phyloP scores from a whole-genome alignment of 2,797 vertebrate genomes.

The Lutjanus campechanus region DNA sequence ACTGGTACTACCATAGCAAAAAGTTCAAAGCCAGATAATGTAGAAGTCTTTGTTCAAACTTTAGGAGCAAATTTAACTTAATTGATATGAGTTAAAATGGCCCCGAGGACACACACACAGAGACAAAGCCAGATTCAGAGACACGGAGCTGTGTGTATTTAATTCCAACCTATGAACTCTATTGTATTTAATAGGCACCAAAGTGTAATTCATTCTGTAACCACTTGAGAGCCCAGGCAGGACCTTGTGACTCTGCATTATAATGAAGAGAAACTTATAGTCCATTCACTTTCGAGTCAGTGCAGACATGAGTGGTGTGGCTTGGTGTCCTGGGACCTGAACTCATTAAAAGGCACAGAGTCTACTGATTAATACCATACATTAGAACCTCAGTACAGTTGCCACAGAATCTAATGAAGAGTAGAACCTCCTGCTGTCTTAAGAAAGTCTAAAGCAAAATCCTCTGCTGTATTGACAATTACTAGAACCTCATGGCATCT shows the following conservation, averaged over 20 bases:
- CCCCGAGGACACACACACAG: slow-evolving; percentile 21
- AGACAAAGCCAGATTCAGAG: slow-evolving; percentile 25
- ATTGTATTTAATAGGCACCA: slow-evolving; percentile 60
- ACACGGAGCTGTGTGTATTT: slow-evolving; percentile 59
- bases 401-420: neutral
- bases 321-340: slow-evolving; percentile 51
- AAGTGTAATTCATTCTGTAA: slow-evolving; percentile 63
- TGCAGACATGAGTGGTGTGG: slow-evolving; percentile 14
- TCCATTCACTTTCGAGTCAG: slow-evolving; percentile 32
- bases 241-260: slow-evolving; percentile 69
- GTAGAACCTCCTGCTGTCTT: neutral
- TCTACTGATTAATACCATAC: slow-evolving; percentile 9
- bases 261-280: slow-evolving; percentile 57
- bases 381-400: neutral
- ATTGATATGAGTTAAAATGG: slow-evolving; percentile 40
- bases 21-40: slow-evolving; percentile 17
- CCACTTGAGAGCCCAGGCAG: slow-evolving; percentile 67
- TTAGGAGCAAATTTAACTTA: slow-evolving; percentile 15
- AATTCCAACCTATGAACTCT: slow-evolving; percentile 60
- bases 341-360: slow-evolving; percentile 56
- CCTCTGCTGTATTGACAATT: neutral
- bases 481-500: neutral
- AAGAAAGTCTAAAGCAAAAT: neutral
- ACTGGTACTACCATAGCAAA: neutral
- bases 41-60: slow-evolving; percentile 30